Conservation (phyloP, 1,140 invertebrate species). For the Lepidotrigona ventralis region DNA sequence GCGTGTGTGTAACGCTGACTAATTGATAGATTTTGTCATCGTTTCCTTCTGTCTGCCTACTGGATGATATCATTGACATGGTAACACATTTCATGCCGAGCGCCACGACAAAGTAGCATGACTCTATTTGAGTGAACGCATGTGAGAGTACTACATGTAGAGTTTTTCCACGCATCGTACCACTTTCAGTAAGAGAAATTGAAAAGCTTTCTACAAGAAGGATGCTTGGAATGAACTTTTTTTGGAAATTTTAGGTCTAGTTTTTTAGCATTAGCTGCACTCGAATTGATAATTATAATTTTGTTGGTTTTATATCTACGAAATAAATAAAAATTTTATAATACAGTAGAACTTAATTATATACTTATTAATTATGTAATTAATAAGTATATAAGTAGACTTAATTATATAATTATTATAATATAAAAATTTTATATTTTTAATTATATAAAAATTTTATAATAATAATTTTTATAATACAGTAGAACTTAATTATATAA, state of each 20-base stretch:
- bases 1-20: slow-evolving; percentile 24
- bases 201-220: background rate
- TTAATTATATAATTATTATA: no score
- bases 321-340: background rate
- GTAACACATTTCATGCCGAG: slow-evolving; percentile 44
- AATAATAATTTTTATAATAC: background rate
- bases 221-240: background rate
- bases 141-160: background rate
- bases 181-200: background rate
- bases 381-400: no score
- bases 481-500: background rate
- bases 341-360: background rate
- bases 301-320: background rate
- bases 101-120: background rate
- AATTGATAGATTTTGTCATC: slow-evolving; percentile 51
- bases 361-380: no score
- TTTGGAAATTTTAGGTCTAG: background rate
- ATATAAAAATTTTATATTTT: no score
- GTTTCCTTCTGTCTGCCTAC: slow-evolving; percentile 49
- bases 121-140: slow-evolving; percentile 14
- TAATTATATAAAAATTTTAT: background rate
- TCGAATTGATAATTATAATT: background rate
- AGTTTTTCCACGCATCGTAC: background rate
- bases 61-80: slow-evolving; percentile 47
- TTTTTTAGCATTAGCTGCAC: background rate